These are phyloP conservation scores for Dynastes hyllus DNA, from an alignment of 2,888 invertebrate species.

Conservation along the genomic window DNA sequence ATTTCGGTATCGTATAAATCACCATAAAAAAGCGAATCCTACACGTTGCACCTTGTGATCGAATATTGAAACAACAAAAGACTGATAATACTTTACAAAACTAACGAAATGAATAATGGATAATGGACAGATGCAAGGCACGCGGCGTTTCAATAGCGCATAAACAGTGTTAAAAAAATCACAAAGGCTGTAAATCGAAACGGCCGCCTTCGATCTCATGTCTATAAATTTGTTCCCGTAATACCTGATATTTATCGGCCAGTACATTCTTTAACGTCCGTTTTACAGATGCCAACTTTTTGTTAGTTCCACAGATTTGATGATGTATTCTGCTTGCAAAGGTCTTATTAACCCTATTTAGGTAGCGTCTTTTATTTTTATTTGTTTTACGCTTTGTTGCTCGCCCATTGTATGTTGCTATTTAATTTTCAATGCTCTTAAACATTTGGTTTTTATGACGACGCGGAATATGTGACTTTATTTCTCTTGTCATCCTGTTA, in stretches of 20 bases:
- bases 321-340: constrained; percentile 67
- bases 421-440: constrained; percentile 53
- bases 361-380: constrained; percentile 56
- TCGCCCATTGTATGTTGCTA: constrained; percentile 51
- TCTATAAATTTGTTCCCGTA: constrained; percentile 65
- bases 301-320: constrained; percentile 65
- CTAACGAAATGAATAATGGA: constrained; percentile 63
- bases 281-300: constrained; percentile 65
- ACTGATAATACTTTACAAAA: constrained; percentile 50
- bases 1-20: constrained; percentile 41
- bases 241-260: constrained; percentile 59
- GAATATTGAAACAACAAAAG: constrained; percentile 57
- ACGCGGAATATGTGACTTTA: constrained; percentile 52
- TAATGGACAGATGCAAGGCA: constrained; percentile 64
- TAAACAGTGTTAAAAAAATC: constrained; percentile 57
- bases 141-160: constrained; percentile 61
- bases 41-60: constrained; percentile 58
- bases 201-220: constrained; percentile 60
- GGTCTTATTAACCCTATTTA: constrained; percentile 68
- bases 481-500: constrained; percentile 47
- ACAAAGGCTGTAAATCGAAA: constrained; percentile 63
- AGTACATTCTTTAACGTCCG: constrained; percentile 64
- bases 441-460: constrained; percentile 52
- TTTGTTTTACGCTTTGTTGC: constrained; percentile 50
- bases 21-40: constrained; percentile 44